These are phyloP conservation scores for Plectrocnemia conspersa DNA, from an alignment of 1,140 invertebrate species.

Conservation along the genomic window DNA sequence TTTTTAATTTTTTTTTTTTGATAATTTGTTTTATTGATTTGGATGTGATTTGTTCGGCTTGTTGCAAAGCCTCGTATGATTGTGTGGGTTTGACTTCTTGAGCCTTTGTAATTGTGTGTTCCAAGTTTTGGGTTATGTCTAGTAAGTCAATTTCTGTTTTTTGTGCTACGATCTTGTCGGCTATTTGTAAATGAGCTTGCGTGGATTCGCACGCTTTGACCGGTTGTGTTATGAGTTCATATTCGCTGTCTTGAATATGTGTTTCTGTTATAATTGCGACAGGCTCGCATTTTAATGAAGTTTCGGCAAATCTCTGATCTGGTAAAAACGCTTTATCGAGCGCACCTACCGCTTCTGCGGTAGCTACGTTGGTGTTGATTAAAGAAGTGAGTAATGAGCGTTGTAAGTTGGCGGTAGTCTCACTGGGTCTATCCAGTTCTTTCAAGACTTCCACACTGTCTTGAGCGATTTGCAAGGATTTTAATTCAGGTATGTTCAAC, in stretches of 20 bases:
- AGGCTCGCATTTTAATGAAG: constrained; percentile 38
- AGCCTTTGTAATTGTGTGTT: constrained; percentile 10
- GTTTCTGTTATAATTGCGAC: constrained; percentile 51
- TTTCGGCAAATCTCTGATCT: constrained; percentile 28
- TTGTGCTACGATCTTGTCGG: constrained; percentile 34
- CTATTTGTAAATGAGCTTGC: constrained; percentile 39
- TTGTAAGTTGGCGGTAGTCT: constrained; percentile 31
- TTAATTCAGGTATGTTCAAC: no score
- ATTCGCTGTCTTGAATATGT: constrained; percentile 21
- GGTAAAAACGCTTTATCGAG: constrained; percentile 43
- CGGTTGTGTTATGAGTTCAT: constrained; percentile 16
- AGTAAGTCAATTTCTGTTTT: constrained; percentile 22
- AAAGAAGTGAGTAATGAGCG: constrained; percentile 39
- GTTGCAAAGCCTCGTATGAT: constrained; percentile 21
- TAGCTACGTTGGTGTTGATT: constrained; percentile 34
- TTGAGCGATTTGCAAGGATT: no score
- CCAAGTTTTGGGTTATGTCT: constrained; percentile 20
- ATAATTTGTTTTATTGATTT: constrained; percentile 34
- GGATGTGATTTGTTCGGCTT: constrained; percentile 18
- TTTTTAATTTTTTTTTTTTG: constrained; percentile 42
- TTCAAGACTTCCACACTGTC: no score
- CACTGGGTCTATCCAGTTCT: no score
- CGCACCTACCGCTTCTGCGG: constrained; percentile 51
- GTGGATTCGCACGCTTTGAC: constrained; percentile 36
- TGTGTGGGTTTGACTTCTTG: constrained; percentile 19